These are phyloP conservation scores for Trichonephila inaurata DNA, from an alignment of 1,140 invertebrate genomes.

Conservation along the genomic window DNA sequence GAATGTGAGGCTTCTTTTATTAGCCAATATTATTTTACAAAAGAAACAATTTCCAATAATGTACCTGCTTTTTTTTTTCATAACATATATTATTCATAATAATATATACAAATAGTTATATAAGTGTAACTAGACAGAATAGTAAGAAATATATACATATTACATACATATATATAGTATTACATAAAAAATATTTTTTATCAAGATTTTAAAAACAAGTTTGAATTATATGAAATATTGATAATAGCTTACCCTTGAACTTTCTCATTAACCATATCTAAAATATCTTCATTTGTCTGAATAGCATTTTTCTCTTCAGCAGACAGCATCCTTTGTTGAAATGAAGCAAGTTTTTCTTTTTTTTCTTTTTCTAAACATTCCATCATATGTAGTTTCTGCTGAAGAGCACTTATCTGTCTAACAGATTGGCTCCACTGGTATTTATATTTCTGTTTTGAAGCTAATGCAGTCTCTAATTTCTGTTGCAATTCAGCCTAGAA, in stretches of 20 bases:
- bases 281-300: conserved; percentile 60
- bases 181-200: no score
- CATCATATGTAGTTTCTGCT: conserved; percentile 70
- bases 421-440: conserved; percentile 69
- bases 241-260: conserved; percentile 50
- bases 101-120: background rate
- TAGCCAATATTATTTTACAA: no score
- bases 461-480: conserved; percentile 64
- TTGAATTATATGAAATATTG: background rate
- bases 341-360: conserved; percentile 52
- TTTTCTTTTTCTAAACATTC: conserved; percentile 55
- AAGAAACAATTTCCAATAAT: no score
- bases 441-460: conserved; percentile 73
- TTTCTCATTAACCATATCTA: conserved; percentile 63
- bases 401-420: conserved; percentile 38
- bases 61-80: no score
- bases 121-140: no score
- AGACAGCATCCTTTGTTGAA: conserved; percentile 49
- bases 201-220: background rate
- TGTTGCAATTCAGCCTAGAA: conserved; percentile 65
- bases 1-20: no score
- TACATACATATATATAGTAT: background rate
- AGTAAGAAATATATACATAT: no score
- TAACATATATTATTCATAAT: background rate
- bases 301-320: conserved; percentile 43